Evolutionary conservation across 2,113 vertebrate species (phyloP).

Genomic region (Oxygymnocypris stewartii): DNA sequence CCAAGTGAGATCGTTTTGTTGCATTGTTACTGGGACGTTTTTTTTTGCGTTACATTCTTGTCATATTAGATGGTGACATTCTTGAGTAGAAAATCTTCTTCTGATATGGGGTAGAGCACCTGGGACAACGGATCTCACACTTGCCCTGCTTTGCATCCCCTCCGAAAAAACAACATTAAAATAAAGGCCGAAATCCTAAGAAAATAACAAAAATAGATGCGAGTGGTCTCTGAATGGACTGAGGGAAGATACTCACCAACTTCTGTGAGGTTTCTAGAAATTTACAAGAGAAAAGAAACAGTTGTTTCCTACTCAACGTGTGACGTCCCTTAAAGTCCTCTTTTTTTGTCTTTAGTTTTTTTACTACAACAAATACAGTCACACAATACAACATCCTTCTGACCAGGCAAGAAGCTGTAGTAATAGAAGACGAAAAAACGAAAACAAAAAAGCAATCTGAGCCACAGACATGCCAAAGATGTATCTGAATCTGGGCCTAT

Average conservation of each 20-base stretch:
- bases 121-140: conserved; percentile 1
- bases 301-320: conserved; percentile 81
- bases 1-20: not conserved
- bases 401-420: conserved; percentile 75
- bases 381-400: conserved; percentile 93
- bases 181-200: conserved; percentile 31
- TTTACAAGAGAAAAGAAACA: conserved; percentile 79
- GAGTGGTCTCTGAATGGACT: conserved; percentile 33
- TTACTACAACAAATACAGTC: conserved; percentile 94
- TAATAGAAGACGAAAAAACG: conserved; percentile 51
- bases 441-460: conserved; percentile 66
- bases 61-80: conserved; percentile 51
- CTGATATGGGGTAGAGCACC: conserved; percentile 29
- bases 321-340: conserved; percentile 72
- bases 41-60: conserved; percentile 66
- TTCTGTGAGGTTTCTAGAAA: conserved; percentile 93
- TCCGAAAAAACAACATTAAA: not conserved
- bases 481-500: conserved; percentile 64
- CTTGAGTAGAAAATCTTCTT: conserved; percentile 22
- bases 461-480: conserved; percentile 75
- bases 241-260: conserved; percentile 76
- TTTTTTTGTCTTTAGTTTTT: conserved; percentile 68
- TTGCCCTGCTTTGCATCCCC: not conserved
- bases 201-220: not conserved
- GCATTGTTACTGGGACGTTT: not conserved